Evolutionary conservation across 2,888 invertebrate genomes (phyloP).

Genomic region (Galerucella calmariensis): DNA sequence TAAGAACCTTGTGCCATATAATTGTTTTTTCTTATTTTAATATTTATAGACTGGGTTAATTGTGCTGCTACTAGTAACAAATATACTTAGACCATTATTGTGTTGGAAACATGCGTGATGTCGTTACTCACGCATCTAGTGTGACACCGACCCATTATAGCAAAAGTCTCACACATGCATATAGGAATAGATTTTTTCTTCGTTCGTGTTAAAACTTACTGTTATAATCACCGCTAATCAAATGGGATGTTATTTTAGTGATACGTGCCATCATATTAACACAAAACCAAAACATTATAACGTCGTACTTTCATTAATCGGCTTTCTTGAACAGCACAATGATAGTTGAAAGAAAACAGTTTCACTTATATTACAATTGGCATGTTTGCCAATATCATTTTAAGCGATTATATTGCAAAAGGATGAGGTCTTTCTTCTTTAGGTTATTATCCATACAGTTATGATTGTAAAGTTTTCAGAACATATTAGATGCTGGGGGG

Average conservation of each 20-base stretch:
- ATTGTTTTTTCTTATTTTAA: not conserved
- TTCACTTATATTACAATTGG: no score
- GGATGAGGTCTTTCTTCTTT: no score
- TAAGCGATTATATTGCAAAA: no score
- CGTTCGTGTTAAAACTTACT: conserved; percentile 28
- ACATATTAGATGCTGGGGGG: no score
- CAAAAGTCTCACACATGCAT: conserved; percentile 38
- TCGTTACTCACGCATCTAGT: conserved; percentile 49
- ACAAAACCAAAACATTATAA: conserved; percentile 4
- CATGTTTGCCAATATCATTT: no score
- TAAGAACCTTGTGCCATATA: not conserved
- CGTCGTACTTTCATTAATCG: not conserved
- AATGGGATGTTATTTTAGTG: conserved; percentile 35
- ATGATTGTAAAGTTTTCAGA: no score
- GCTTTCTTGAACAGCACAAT: not conserved
- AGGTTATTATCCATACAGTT: no score
- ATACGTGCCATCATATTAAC: conserved; percentile 26
- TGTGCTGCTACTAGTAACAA: conserved; percentile 27
- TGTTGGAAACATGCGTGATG: conserved; percentile 45
- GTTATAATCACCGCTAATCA: conserved; percentile 36
- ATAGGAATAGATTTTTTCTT: conserved; percentile 18
- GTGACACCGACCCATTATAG: conserved; percentile 42
- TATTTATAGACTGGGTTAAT: conserved; percentile 13
- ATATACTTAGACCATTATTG: conserved; percentile 33
- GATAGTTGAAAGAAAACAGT: not conserved